Evolutionary conservation across 2,113 vertebrate species (phyloP), one percentile per base, ranked within the genome.

Genomic region (Ramphastos sulfuratus): DNA sequence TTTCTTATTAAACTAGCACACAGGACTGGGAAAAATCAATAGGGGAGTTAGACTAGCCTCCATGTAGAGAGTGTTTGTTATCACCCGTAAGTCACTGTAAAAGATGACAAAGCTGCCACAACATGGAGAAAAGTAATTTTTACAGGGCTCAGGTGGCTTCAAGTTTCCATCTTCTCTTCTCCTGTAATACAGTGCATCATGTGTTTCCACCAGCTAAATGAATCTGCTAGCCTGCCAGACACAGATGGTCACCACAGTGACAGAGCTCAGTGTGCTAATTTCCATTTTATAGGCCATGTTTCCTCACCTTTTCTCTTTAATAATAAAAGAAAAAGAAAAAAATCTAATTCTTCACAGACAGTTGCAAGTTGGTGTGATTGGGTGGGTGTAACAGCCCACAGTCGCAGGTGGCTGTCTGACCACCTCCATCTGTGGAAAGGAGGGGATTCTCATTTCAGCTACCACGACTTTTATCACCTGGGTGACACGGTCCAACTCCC

Each of bases 1-100:
- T 97, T 97, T 98, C 98, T 97, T 97, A 92, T 97, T 98, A 97
- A 97, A 94, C 78, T 89, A 95, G 91, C 90, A 91, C 66, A 71
- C n/a, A 79, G 39, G 70, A 91, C 86, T 87, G 76, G 46, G 69
- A 88, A 96, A 94, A 96, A 97, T 97, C 96, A 94, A 97, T 96
- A 89, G 69, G 64, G 59, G 79, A 92, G 89, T 95, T 77, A 88
- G 82, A 82, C 59, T 64, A 37, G 75, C 69, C 76, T 79, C 61
- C 44, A 94, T 0, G 4, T 20, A 65, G 65, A 95, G 59, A n/a
- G 78, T 73, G 81, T 93, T 93, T 94, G 87, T 94, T 93, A 94
- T 93, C 82, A 81, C 50, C 56, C 0, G 1, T 77, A 61, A 94
- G 94, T 93, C 93, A 75, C 46, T 25, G 90, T 70, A 95, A 94